Evolutionary conservation across 1,140 invertebrate species (phyloP), one percentile per base, ranked within the genome.

Genomic region (Plectrocnemia conspersa): DNA sequence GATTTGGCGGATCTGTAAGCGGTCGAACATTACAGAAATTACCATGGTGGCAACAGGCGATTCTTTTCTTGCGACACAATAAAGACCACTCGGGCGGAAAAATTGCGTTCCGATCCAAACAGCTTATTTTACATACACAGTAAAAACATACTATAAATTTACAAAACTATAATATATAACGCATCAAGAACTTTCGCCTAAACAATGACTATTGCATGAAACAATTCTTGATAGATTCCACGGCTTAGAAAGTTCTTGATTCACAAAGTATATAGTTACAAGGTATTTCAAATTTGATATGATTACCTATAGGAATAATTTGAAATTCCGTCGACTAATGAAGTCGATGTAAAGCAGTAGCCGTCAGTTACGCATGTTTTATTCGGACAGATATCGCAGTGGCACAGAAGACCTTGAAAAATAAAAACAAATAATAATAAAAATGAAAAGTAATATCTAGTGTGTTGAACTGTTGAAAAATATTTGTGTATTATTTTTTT

Each of bases 311-410:
- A 89, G 35, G 82, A 82, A 69, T 83, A 79, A 52, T 77, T 79
- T 55, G 81, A 74, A 54, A 73, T 72, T 46, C 76, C 79, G 61
- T 81, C 78, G 44, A 82, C 77, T 57, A 84, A 68, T 53, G 80
- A 81, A 49, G 85, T 84, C 22, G 88, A 86, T 2, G 89, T 88
- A 63, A 88, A 92, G 71, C 89, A 93, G 64, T 83, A 87, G 15
- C 91, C 91, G 77, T 93, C 88, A 4, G 91, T 93, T 66, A 84
- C 82, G 75, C 91, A 93, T 23, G 88, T 89, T 64, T 83, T 73
- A 71, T 93, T 91, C 45, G 68, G 65, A 68, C 88, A 90, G 65
- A 85, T 81, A 66, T 89, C 86, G 73, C 87, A 89, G 67, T 84
- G 79, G 69, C 88, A 89, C 68, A 82, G 81, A 52, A 83, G 65